These are phyloP conservation scores for Aproaerema taeniolella DNA, from an alignment of 2,888 invertebrate genomes.

Conservation along the genomic window DNA sequence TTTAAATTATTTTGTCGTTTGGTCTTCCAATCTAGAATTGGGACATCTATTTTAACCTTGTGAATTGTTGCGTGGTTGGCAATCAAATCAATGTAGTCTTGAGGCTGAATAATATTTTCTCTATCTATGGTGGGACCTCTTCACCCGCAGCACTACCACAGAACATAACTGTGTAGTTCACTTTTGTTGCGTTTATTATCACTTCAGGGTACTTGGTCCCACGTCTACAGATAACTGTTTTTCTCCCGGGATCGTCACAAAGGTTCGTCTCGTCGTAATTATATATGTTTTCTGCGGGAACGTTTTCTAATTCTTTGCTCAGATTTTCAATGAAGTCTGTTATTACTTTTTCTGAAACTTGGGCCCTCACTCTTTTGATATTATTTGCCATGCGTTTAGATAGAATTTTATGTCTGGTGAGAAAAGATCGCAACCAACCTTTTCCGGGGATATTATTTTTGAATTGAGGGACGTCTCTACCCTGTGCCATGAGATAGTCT, in stretches of 20 bases:
- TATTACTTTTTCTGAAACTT: no score
- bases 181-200: neutral
- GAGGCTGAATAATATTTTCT: neutral
- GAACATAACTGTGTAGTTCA: no score
- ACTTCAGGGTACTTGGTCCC: constrained; percentile 9
- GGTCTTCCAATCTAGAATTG: neutral
- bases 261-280: constrained; percentile 4
- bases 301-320: neutral
- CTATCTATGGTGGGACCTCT: no score
- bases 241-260: constrained; percentile 3
- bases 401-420: no score
- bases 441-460: no score
- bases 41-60: neutral
- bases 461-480: no score
- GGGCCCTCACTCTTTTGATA: no score
- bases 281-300: constrained; percentile 1
- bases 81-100: neutral
- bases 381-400: no score
- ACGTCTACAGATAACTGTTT: constrained; percentile 3
- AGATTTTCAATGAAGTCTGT: constrained; percentile 15
- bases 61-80: neutral
- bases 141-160: no score
- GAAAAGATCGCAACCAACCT: no score
- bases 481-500: no score
- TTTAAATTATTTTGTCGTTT: neutral